Conservation (phyloP, 1,140 invertebrate genomes). For the Zaprionus nigranus region DNA sequence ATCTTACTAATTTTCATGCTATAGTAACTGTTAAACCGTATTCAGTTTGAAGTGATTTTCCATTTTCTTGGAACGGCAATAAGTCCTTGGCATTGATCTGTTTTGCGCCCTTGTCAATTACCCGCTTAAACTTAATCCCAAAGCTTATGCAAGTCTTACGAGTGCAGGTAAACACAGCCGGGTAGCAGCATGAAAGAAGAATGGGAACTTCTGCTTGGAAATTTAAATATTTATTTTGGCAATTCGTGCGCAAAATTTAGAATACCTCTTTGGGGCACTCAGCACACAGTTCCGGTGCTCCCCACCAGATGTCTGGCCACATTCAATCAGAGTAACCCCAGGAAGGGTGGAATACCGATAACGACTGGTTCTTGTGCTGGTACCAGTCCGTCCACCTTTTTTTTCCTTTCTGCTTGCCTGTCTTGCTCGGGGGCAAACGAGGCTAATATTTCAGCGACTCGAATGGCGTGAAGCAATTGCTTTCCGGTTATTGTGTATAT, state of each 20-base stretch:
- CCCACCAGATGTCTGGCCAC: constrained; percentile 32
- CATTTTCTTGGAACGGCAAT: background rate
- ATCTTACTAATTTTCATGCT: background rate
- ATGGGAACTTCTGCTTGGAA: constrained; percentile 26
- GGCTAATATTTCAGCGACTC: constrained; percentile 76
- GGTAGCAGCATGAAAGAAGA: background rate
- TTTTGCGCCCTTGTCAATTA: constrained; percentile 18
- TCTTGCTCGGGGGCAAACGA: constrained; percentile 54
- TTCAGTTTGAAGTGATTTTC: background rate
- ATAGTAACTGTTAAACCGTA: background rate
- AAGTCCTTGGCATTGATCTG: background rate
- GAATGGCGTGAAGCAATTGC: constrained; percentile 74
- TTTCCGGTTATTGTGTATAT: constrained; percentile 68
- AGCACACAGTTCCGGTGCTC: constrained; percentile 8
- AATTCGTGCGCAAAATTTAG: constrained; percentile 54
- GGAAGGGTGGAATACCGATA: background rate
- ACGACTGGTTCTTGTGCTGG: constrained; percentile 27
- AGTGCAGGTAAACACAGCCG: constrained; percentile 10
- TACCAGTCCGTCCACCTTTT: constrained; percentile 7
- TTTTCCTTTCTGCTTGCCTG: background rate
- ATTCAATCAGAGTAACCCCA: constrained; percentile 59
- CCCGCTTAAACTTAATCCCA: constrained; percentile 5
- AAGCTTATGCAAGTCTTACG: constrained; percentile 1
- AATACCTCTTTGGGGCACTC: constrained; percentile 33
- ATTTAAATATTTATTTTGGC: constrained; percentile 72